phyloP scores from a whole-genome alignment of 1,140 invertebrate genomes.

The Zelostemma sp. region DNA sequence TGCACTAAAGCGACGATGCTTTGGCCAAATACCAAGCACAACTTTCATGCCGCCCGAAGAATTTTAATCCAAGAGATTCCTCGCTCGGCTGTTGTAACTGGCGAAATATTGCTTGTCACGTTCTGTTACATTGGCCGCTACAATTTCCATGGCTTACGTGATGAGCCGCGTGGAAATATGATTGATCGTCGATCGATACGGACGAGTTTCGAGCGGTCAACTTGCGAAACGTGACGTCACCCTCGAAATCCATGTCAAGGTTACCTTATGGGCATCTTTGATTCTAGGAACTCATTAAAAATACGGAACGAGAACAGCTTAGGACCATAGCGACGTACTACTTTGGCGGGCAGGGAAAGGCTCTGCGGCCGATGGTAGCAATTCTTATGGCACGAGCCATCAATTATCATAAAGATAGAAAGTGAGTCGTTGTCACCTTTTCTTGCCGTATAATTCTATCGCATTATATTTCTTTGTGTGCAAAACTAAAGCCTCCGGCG shows the following conservation, averaged over 20 bases:
- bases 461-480: slow-evolving; percentile 5
- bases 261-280: slow-evolving; percentile 10
- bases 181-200: slow-evolving; percentile 1
- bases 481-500: not conserved
- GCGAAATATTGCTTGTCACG: slow-evolving; percentile 15
- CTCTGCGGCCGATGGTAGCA: slow-evolving; percentile 91
- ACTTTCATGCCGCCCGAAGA: slow-evolving; percentile 48
- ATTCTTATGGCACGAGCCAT: slow-evolving; percentile 92
- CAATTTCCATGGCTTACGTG: no score
- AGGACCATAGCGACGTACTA: slow-evolving; percentile 93
- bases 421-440: slow-evolving; percentile 70
- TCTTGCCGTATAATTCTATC: not conserved
- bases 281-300: slow-evolving; percentile 79
- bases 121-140: no score
- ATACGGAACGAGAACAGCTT: slow-evolving; percentile 84
- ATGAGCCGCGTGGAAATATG: no score
- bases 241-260: slow-evolving; percentile 28
- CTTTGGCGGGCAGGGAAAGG: slow-evolving; percentile 97
- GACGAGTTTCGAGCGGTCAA: not conserved
- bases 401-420: slow-evolving; percentile 90
- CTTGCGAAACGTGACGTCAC: no score
- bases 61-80: slow-evolving; percentile 37
- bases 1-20: slow-evolving; percentile 8
- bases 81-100: slow-evolving; percentile 24
- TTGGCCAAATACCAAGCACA: slow-evolving; percentile 54